Base-by-base conservation (phyloP, 2,113 vertebrate genomes). In the Nerophis lumbriciformis region DNA sequence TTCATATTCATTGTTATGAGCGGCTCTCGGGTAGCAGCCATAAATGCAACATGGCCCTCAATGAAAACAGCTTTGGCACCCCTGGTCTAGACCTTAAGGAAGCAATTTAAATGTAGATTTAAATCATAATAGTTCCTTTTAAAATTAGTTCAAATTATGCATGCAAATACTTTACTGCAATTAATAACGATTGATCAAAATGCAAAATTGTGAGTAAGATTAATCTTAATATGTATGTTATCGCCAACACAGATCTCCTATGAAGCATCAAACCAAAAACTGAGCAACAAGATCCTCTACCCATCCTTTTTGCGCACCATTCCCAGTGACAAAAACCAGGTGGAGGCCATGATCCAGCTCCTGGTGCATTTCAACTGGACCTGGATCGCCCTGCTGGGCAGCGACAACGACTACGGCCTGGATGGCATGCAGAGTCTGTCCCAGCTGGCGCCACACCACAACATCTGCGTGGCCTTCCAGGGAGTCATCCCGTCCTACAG, bases 381-480 rank as follows among this genome's bases (percentile, higher is more conserved):
- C 59, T 94, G 93, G 93, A 63, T 94, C 0, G 75, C 88, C 0
- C 62, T 93, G 21, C 72, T 94, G 1, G 82, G 79, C 11, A 94
- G 93, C 28, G 70, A 87, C 37, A 93, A 93, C 0, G 69, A 78
- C 7, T 94, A 94, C 0, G 93, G 94, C 35, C 75, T 82, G 1
- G 65, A 85, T 14, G 91, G 89, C 28, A 75, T 93, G 80, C 77
- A 79, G 48, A 79, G 87, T 52, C 61, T 95, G 38, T 65, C 67
- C 0, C 0, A 87, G 5, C 75, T 76, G 50, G 84, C 89, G 4
- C n/a, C 76, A 0, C 5, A 38, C 2, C 0, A 61, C 0, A 72
- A 77, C 16, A 83, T 92, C 80, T 94, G 93, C 53, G 73, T 94
- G 1, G 90, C 93, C 13, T 92, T 91, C 76, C 89, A 91, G 61